Percentiles rank a stretch among this genome's conserved stretches.
Evolutionary conservation across 2,888 invertebrate genomes (phyloP).

Genomic region (Sabatieria punctata): DNA sequence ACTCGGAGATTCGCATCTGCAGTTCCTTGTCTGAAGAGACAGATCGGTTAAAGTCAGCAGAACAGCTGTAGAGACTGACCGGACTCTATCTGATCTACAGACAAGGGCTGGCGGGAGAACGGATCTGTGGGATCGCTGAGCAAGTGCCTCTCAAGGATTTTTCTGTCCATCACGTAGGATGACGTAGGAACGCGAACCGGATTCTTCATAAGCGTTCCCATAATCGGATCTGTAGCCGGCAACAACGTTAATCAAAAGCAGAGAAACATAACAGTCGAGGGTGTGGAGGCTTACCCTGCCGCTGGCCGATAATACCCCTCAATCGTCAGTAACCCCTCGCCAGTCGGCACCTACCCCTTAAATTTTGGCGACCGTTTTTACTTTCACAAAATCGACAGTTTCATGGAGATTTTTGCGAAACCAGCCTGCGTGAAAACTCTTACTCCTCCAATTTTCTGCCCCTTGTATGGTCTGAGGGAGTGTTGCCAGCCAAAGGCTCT

Average conservation of each 20-base stretch:
- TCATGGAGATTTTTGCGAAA: too few species aligned
- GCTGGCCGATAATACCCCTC: too few species aligned
- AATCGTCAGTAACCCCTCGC: too few species aligned
- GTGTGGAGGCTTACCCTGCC: too few species aligned
- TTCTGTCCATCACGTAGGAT: constrained; percentile 67
- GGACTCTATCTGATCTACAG: constrained; percentile 77
- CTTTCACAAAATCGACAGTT: too few species aligned
- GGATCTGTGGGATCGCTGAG: constrained; percentile 63
- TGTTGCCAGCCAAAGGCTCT: too few species aligned
- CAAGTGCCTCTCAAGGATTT: constrained; percentile 68
- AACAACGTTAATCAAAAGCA: background rate
- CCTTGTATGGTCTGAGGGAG: too few species aligned
- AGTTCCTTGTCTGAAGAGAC: background rate
- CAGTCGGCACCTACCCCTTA: too few species aligned
- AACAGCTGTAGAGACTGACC: constrained; percentile 46
- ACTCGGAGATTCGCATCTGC: background rate
- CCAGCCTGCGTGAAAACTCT: too few species aligned
- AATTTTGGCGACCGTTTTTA: too few species aligned
- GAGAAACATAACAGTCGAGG: constrained; percentile 3
- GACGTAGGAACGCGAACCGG: constrained; percentile 87
- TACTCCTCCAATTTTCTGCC: too few species aligned
- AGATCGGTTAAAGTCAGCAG: background rate
- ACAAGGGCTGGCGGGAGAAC: constrained; percentile 83
- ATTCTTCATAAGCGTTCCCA: constrained; percentile 86
- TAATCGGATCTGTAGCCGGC: constrained; percentile 57